phyloP scores from a whole-genome alignment of 1,140 invertebrate genomes.

The Adelges cooleyi region DNA sequence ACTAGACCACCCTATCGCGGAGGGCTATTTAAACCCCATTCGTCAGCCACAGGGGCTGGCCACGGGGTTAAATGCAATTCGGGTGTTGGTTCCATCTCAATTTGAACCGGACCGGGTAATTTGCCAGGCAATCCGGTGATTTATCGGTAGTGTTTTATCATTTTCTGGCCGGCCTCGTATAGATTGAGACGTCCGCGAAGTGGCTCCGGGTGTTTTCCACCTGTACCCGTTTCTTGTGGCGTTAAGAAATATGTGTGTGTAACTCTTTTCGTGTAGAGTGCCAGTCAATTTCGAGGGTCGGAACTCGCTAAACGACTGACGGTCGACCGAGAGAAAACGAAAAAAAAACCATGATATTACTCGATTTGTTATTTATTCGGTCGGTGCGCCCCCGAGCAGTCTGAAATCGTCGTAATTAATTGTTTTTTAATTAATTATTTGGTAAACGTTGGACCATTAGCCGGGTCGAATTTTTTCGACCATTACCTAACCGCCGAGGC shows the following conservation, averaged over 20 bases:
- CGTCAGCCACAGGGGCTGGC: conserved; percentile 21
- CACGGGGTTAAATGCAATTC: conserved; percentile 1
- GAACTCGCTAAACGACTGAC: conserved; percentile 11
- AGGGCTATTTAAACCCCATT: neutral
- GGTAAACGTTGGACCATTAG: neutral
- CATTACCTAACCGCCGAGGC: conserved; percentile 13
- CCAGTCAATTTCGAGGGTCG: conserved; percentile 12
- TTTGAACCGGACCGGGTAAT: conserved; percentile 2
- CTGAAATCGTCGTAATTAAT: conserved; percentile 8
- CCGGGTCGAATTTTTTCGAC: conserved; percentile 11
- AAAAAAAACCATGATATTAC: too few relatives aligned
- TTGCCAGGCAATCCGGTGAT: conserved; percentile 18
- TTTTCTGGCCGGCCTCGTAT: neutral
- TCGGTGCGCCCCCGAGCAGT: conserved; percentile 1
- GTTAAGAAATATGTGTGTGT: too few relatives aligned
- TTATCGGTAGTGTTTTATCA: conserved; percentile 6
- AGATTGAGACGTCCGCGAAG: neutral
- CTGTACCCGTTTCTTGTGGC: neutral
- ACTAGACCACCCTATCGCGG: neutral
- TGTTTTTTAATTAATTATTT: conserved; percentile 23
- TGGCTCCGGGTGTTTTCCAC: neutral
- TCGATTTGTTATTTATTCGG: too few relatives aligned
- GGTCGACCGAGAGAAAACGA: too few relatives aligned
- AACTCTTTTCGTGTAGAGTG: neutral
- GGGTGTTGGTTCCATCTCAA: conserved; percentile 3